phyloP scores from a whole-genome alignment of 1,140 invertebrate genomes.

The Trichonephila clavipes region DNA sequence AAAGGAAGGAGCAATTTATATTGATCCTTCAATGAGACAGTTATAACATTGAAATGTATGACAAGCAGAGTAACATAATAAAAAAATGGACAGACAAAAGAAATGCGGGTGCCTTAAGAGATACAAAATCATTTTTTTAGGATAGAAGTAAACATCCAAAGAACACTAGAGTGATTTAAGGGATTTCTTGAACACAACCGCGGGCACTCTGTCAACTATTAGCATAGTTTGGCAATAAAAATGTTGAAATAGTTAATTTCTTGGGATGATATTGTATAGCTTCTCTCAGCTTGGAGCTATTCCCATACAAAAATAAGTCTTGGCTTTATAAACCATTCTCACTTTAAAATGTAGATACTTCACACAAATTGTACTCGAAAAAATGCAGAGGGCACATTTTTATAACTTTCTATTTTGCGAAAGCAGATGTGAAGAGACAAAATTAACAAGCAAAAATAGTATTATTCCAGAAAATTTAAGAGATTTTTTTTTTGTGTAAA shows the following conservation, averaged over 20 bases:
- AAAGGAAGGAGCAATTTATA: neutral
- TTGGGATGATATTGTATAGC: neutral
- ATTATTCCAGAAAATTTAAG: no score
- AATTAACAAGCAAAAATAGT: no score
- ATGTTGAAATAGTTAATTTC: neutral
- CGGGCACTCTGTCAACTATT: neutral
- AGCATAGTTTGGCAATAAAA: neutral
- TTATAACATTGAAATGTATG: neutral
- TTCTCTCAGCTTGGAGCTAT: no score
- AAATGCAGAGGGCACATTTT: no score
- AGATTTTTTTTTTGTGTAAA: no score
- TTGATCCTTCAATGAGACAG: neutral
- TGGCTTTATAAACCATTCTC: no score
- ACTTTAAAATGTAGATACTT: no score
- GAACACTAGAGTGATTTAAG: neutral
- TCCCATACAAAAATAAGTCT: no score
- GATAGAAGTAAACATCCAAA: neutral
- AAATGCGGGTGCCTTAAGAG: neutral
- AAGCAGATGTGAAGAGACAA: no score
- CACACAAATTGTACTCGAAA: no score
- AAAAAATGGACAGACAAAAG: neutral
- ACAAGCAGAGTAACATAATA: neutral
- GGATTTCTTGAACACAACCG: neutral
- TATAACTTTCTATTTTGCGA: no score
- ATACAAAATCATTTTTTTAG: neutral